Percentiles rank a stretch among this genome's conserved stretches.
Conservation (phyloP, 2,113 vertebrate species). For the Mus musculus region DNA sequence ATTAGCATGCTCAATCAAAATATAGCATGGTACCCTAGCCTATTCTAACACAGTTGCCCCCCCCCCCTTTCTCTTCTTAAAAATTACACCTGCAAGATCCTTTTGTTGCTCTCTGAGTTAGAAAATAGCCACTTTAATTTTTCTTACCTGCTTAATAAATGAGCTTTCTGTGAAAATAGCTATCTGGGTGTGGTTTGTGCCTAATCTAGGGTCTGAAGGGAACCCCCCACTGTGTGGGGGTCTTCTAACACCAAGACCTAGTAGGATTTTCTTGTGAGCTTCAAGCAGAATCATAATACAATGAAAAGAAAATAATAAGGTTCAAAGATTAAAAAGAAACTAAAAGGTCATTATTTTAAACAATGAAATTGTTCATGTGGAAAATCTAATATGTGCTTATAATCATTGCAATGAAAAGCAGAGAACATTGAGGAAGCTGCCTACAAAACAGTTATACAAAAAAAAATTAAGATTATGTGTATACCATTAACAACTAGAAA, state of each 20-base stretch:
- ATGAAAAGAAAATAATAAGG: neutral
- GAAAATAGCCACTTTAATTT: too few species aligned
- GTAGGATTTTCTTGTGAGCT: neutral
- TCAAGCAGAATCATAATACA: neutral
- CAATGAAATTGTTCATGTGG: neutral
- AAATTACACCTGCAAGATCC: too few species aligned
- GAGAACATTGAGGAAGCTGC: neutral
- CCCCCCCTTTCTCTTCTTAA: too few species aligned
- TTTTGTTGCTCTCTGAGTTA: too few species aligned
- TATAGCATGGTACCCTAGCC: neutral
- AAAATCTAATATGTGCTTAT: neutral
- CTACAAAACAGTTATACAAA: neutral
- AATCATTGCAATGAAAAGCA: neutral
- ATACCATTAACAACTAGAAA: neutral
- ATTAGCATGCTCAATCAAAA: neutral
- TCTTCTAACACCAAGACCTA: neutral
- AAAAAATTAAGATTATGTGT: neutral
- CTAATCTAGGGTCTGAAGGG: neutral
- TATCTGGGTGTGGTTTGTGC: neutral
- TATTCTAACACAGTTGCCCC: neutral
- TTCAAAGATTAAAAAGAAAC: neutral
- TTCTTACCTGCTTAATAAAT: too few species aligned
- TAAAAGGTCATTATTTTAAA: conserved; percentile 23
- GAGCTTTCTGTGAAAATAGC: too few species aligned
- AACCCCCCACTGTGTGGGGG: neutral